A percentile compares a stretch with the other conserved stretches of the same genome.
These are phyloP conservation scores for Oreocharis arfaki DNA, from an alignment of 2,113 vertebrate genomes.

Conservation along the genomic window DNA sequence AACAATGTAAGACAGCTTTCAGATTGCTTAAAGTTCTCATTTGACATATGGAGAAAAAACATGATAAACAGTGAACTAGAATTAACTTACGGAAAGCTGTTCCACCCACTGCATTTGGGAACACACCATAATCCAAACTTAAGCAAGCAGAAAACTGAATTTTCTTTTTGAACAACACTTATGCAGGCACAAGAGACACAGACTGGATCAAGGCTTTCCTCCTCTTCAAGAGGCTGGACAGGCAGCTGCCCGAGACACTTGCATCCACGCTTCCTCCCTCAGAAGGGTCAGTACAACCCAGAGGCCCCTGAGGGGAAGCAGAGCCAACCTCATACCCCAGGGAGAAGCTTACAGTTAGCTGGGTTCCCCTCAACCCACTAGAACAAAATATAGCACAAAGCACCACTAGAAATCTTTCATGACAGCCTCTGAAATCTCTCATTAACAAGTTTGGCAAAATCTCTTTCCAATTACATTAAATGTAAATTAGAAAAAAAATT, in stretches of 20 bases:
- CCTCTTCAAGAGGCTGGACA: background rate
- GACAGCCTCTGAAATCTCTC: background rate
- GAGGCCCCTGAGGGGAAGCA: background rate
- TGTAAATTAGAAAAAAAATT: background rate
- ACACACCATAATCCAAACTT: constrained; percentile 2
- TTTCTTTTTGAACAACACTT: background rate
- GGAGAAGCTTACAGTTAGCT: background rate
- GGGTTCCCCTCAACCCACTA: background rate
- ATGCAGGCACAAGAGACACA: background rate
- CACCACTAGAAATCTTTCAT: background rate
- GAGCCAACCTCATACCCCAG: background rate
- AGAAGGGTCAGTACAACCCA: background rate
- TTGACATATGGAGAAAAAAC: constrained; percentile 27
- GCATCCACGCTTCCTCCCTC: background rate
- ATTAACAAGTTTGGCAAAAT: background rate
- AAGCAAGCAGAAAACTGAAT: background rate
- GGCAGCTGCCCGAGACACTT: background rate
- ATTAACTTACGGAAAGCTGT: background rate
- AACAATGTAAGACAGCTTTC: constrained; percentile 13
- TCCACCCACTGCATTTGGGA: constrained; percentile 30
- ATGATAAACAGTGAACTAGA: constrained; percentile 8
- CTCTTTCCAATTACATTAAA: constrained; percentile 12
- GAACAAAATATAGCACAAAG: background rate
- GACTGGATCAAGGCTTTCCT: background rate
- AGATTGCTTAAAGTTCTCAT: background rate